These are phyloP conservation scores for Lophochroa leadbeateri DNA, from an alignment of 2,113 vertebrate species.

Conservation along the genomic window DNA sequence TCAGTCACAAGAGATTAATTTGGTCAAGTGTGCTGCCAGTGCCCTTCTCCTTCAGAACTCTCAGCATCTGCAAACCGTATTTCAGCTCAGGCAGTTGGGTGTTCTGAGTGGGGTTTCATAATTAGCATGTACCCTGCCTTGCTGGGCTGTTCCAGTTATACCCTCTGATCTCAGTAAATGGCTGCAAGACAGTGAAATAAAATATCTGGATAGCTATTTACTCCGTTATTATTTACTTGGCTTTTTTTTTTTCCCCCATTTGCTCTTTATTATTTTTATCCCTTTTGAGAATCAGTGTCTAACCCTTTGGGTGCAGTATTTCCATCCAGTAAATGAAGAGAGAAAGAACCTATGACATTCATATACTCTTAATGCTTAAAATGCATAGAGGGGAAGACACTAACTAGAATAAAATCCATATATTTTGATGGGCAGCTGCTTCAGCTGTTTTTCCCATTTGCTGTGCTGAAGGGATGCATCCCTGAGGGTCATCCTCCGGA, in stretches of 20 bases:
- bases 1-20: slow-evolving; percentile 8
- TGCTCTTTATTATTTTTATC: neutral
- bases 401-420: neutral
- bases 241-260: neutral
- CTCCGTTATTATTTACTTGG: neutral
- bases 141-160: neutral
- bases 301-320: neutral
- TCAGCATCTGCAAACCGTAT: neutral
- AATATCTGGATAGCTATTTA: neutral
- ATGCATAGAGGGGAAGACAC: neutral
- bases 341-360: neutral
- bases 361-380: neutral
- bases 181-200: neutral
- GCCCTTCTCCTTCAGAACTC: neutral
- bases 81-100: neutral
- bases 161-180: neutral
- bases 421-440: neutral
- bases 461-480: neutral
- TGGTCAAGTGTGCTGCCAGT: neutral
- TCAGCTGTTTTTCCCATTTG: neutral
- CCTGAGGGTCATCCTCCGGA: neutral
- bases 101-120: neutral
- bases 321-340: neutral
- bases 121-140: neutral
- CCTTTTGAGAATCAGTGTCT: neutral